A percentile compares a stretch with the other conserved stretches of the same genome.
phyloP scores from a whole-genome alignment of 2,797 vertebrate genomes.

The Rhodeus uyekii region DNA sequence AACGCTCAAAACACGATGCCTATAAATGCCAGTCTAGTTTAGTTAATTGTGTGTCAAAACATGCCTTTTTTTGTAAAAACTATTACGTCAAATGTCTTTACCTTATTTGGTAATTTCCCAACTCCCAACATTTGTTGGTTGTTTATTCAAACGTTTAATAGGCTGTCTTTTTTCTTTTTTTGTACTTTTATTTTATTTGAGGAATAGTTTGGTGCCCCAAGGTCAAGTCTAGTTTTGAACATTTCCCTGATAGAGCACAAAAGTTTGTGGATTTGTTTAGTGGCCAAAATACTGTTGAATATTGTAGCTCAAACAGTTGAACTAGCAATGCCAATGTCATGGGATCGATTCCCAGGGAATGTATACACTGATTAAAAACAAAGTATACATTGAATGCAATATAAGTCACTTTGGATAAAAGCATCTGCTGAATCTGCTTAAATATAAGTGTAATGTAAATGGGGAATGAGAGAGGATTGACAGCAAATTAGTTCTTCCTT shows the following conservation, averaged over 20 bases:
- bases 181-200: not conserved
- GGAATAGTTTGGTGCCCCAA: not conserved
- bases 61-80: not conserved
- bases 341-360: not conserved
- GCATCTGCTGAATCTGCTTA: not conserved
- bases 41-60: not conserved
- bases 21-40: too few relatives aligned
- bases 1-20: not conserved
- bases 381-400: not conserved
- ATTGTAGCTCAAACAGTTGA: not conserved
- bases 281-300: not conserved
- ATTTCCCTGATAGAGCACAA: not conserved
- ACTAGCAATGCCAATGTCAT: not conserved
- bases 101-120: constrained; percentile 8
- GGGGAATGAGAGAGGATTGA: not conserved
- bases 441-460: not conserved
- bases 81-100: not conserved
- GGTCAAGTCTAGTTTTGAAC: constrained; percentile 11
- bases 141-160: not conserved
- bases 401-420: not conserved
- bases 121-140: not conserved
- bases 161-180: not conserved
- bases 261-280: not conserved
- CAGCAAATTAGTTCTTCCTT: not conserved
- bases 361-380: not conserved